Evolutionary conservation across 2,113 vertebrate genomes (phyloP).

Genomic region (Poicephalus gulielmi): DNA sequence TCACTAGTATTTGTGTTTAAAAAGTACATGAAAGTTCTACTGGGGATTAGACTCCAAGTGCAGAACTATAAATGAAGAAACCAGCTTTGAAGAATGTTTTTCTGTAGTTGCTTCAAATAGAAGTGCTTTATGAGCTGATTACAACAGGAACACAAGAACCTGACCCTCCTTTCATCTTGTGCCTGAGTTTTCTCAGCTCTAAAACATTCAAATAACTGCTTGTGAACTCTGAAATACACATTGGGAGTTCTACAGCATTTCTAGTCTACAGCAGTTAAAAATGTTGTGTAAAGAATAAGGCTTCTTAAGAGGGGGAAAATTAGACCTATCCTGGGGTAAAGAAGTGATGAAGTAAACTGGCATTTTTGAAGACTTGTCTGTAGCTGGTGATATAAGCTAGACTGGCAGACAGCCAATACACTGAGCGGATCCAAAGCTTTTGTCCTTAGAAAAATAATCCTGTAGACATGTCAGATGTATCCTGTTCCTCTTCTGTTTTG

Average conservation of each 20-base stretch:
- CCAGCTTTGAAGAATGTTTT: constrained; percentile 2
- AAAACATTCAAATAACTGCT: neutral
- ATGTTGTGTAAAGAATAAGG: neutral
- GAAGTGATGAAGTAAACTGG: neutral
- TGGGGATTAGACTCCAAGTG: neutral
- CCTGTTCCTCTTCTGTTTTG: neutral
- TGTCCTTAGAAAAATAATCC: neutral
- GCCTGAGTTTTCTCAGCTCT: neutral
- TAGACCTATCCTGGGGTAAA: neutral
- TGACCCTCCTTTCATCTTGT: neutral
- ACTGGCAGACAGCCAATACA: neutral
- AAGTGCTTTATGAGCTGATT: constrained; percentile 5
- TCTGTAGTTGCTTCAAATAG: neutral
- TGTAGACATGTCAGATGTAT: neutral
- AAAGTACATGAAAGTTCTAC: neutral
- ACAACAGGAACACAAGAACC: neutral
- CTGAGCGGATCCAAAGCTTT: neutral
- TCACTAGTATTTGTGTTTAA: neutral
- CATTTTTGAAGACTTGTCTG: neutral
- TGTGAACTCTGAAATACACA: neutral
- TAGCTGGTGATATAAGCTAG: neutral
- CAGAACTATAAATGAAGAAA: neutral
- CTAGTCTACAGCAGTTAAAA: neutral
- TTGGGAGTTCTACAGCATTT: neutral
- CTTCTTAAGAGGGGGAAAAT: neutral